These are phyloP conservation scores for Saccostrea echinata DNA, from an alignment of 1,140 invertebrate genomes.

Conservation along the genomic window DNA sequence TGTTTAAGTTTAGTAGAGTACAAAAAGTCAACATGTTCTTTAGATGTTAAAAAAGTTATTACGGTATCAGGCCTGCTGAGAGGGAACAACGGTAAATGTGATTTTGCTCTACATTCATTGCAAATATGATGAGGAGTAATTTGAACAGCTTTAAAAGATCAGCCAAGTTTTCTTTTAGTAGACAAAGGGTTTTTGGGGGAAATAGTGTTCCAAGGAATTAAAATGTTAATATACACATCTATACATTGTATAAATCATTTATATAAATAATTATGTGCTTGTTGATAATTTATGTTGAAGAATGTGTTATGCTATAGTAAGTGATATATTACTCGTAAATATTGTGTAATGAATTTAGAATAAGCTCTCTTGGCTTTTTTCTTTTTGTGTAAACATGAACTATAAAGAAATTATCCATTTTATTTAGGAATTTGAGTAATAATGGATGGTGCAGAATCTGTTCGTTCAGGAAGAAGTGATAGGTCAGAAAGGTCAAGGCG, in stretches of 20 bases:
- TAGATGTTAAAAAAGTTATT: constrained; percentile 17
- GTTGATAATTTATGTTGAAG: neutral
- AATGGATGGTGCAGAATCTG: constrained; percentile 78
- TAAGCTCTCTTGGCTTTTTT: neutral
- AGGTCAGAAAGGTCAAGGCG: constrained; percentile 77
- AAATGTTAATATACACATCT: neutral
- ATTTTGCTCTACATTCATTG: neutral
- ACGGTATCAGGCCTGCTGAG: neutral
- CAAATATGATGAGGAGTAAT: neutral
- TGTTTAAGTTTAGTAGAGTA: constrained; percentile 18
- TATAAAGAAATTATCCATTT: neutral
- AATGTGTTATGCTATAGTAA: neutral
- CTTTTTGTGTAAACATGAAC: neutral
- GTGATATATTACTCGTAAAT: neutral
- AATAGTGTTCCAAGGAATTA: neutral
- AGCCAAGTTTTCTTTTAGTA: neutral
- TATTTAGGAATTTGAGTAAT: constrained; percentile 32
- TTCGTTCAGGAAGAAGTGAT: constrained; percentile 78
- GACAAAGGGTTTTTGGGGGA: neutral
- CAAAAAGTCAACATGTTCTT: neutral
- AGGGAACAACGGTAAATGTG: neutral
- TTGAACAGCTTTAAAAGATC: constrained; percentile 12
- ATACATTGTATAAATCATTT: neutral
- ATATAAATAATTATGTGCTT: neutral
- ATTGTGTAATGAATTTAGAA: neutral